These are phyloP conservation scores for Conomelus anceps DNA, from an alignment of 2,888 invertebrate genomes.

Conservation along the genomic window DNA sequence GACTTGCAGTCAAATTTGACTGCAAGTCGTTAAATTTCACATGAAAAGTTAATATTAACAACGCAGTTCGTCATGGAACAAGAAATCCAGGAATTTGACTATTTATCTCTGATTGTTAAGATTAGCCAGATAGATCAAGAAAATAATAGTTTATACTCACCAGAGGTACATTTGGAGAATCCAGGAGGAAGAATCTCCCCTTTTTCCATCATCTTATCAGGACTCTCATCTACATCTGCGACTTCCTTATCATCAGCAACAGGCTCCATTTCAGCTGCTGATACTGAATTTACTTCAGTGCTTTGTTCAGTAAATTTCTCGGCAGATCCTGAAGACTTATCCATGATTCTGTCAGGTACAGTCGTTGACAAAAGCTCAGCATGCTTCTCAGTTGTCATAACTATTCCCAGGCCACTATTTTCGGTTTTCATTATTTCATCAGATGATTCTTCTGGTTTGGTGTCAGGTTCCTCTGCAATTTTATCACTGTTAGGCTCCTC, in stretches of 20 bases:
- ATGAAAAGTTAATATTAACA: too few relatives aligned
- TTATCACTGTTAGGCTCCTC: background rate
- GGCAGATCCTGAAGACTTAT: background rate
- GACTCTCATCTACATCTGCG: background rate
- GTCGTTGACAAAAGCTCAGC: background rate
- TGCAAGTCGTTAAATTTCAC: too few relatives aligned
- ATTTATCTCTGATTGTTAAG: too few relatives aligned
- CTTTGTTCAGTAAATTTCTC: background rate
- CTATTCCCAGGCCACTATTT: background rate
- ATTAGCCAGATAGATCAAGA: too few relatives aligned
- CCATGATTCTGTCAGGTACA: background rate
- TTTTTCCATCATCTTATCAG: background rate
- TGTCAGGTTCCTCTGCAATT: background rate
- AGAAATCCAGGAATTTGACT: too few relatives aligned
- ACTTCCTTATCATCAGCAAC: background rate
- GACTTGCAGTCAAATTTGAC: too few relatives aligned
- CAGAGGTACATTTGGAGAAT: constrained; percentile 48
- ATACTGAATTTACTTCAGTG: too few relatives aligned
- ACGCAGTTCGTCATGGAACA: too few relatives aligned
- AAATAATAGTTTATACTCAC: constrained; percentile 24
- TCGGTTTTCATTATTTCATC: background rate
- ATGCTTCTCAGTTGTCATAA: background rate
- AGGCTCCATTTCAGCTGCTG: background rate
- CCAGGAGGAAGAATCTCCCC: constrained; percentile 4
- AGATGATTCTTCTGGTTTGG: background rate